Percentiles rank a stretch among this genome's conserved stretches.
Conservation (phyloP, 2,797 vertebrate species). For the Astyanax mexicanus region DNA sequence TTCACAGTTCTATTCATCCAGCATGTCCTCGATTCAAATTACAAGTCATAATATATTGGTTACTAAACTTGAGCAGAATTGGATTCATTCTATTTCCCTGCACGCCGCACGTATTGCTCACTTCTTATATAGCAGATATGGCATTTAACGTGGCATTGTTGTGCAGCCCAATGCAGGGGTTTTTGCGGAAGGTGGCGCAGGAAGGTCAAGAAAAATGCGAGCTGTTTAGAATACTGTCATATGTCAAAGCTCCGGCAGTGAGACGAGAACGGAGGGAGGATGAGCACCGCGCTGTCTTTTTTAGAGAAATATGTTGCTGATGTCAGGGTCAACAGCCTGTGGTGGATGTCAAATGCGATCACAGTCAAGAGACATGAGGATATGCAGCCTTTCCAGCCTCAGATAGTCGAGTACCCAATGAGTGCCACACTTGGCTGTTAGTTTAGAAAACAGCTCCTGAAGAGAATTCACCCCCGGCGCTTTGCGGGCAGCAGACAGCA, state of each 20-base stretch:
- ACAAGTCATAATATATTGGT: too few species aligned
- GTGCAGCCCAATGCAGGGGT: too few species aligned
- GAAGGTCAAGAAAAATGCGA: conserved; percentile 12
- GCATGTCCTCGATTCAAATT: too few species aligned
- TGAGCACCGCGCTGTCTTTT: conserved; percentile 11
- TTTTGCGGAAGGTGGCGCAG: background rate
- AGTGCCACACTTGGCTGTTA: conserved; percentile 7
- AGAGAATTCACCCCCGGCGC: background rate
- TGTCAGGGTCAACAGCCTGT: conserved; percentile 38
- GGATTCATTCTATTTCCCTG: too few species aligned
- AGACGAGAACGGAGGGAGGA: background rate
- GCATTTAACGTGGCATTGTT: too few species aligned
- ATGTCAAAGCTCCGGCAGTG: conserved; percentile 20
- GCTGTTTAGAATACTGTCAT: conserved; percentile 16
- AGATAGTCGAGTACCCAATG: conserved; percentile 11
- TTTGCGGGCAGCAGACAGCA: conserved; percentile 9
- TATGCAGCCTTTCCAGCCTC: conserved; percentile 28
- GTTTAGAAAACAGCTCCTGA: background rate
- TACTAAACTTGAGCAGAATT: too few species aligned
- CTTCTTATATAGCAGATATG: too few species aligned
- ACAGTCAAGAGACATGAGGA: conserved; percentile 29
- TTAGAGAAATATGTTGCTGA: conserved; percentile 34
- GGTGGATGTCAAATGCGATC: conserved; percentile 36
- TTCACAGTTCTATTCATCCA: too few species aligned
- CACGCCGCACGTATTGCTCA: too few species aligned